Conservation (phyloP, 2,888 invertebrate species). For the Quadroppia sp. region DNA sequence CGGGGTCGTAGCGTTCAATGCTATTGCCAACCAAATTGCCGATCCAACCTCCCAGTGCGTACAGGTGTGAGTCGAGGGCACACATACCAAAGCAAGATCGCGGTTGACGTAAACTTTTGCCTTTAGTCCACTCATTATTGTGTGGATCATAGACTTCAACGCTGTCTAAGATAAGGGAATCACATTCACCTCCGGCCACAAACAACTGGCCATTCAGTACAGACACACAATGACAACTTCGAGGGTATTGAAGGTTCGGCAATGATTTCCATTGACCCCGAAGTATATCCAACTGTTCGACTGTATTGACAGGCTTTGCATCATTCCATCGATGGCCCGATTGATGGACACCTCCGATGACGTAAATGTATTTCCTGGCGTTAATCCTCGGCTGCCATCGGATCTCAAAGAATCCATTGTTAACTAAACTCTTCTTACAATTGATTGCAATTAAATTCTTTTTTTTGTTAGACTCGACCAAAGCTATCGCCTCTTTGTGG, state of each 20-base stretch:
- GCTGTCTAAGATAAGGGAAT: constrained; percentile 52
- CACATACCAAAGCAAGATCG: constrained; percentile 86
- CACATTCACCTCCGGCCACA: constrained; percentile 74
- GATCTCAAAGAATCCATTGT: constrained; percentile 41
- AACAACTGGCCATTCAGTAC: constrained; percentile 77
- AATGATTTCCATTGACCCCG: constrained; percentile 69
- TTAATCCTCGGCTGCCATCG: constrained; percentile 70
- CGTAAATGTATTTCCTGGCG: constrained; percentile 78
- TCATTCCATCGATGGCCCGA: constrained; percentile 72
- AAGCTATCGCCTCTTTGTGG: constrained; percentile 7
- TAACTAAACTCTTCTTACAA: constrained; percentile 27
- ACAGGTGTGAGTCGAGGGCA: constrained; percentile 72
- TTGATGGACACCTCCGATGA: constrained; percentile 84
- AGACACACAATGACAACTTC: constrained; percentile 82
- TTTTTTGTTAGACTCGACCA: constrained; percentile 9
- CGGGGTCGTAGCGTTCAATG: constrained; percentile 80
- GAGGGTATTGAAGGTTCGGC: constrained; percentile 73
- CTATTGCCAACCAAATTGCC: constrained; percentile 83
- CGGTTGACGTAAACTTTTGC: constrained; percentile 53
- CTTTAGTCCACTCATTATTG: constrained; percentile 47
- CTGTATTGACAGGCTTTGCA: constrained; percentile 66
- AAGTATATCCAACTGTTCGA: constrained; percentile 76
- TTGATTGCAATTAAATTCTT: constrained; percentile 10
- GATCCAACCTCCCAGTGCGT: constrained; percentile 89
- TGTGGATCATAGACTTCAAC: constrained; percentile 52